Evolutionary conservation across 2,113 vertebrate species (phyloP).

Genomic region (Alaudala cheleensis): DNA sequence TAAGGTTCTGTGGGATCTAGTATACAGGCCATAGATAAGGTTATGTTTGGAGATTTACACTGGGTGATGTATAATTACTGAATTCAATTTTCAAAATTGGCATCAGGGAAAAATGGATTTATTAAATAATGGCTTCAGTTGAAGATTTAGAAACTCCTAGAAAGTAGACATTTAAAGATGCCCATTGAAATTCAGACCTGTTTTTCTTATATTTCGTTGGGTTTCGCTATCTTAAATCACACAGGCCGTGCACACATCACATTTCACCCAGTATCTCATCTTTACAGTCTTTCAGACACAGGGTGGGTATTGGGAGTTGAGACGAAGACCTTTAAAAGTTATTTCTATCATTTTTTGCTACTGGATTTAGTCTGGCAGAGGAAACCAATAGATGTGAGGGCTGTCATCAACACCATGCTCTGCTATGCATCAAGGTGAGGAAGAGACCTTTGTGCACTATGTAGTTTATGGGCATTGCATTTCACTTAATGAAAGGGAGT

Average conservation of each 20-base stretch:
- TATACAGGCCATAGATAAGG: background rate
- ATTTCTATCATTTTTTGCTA: conserved; percentile 54
- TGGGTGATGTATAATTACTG: conserved; percentile 38
- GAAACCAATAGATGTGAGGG: conserved; percentile 12
- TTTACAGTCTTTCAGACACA: conserved; percentile 41
- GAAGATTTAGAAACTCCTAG: conserved; percentile 27
- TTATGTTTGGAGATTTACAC: background rate
- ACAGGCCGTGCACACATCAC: conserved; percentile 6
- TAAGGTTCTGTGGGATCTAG: background rate
- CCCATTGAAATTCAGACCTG: conserved; percentile 2
- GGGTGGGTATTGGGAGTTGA: conserved; percentile 19
- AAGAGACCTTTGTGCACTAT: conserved; percentile 30
- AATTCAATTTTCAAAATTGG: conserved; percentile 48
- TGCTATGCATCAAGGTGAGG: conserved; percentile 37
- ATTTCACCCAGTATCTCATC: conserved; percentile 33
- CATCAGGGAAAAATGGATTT: conserved; percentile 23
- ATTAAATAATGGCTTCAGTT: background rate
- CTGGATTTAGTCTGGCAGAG: conserved; percentile 24
- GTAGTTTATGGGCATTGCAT: conserved; percentile 28
- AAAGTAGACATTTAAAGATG: conserved; percentile 1
- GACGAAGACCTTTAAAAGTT: conserved; percentile 58
- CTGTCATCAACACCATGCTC: conserved; percentile 26
- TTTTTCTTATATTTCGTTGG: conserved; percentile 22
- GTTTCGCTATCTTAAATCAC: conserved; percentile 41
- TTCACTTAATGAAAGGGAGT: conserved; percentile 44